Base-by-base conservation (phyloP, 2,888 invertebrate genomes). In the Odontocolon sp. region DNA sequence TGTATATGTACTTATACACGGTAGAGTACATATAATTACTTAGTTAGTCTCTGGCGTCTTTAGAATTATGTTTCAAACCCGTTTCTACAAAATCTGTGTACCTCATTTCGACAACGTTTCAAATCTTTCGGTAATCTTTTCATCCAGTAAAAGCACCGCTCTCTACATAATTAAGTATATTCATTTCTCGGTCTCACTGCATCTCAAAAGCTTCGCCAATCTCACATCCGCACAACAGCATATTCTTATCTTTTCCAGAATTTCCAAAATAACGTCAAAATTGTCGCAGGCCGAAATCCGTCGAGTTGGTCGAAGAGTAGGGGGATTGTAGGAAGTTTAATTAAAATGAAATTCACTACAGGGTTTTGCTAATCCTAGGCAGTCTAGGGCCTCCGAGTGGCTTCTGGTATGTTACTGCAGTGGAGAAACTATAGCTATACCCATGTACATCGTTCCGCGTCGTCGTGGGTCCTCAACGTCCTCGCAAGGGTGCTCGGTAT, bases 281-380 rank as follows among this genome's bases (percentile, higher is more conserved):
- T 52, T 67, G 40, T 36, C 28, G 40, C 45, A 47, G 70, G 54
- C 61, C 50, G 45, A 40, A 61, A 57, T 50, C 59, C 50, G 26
- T 36, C 28, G 64, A 63, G 47, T 73, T 66, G n/a, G n/a, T n/a
- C n/a, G n/a, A n/a, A n/a, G n/a, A n/a, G 38, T 36, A 52, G 31
- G 18, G 11, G 45, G 52, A 38, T 40, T 52, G 66, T 21, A 72
- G 56, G 54, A 84, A 84, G 85, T 88, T 88, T 87, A 86, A 88
- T 88, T 88, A 88, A 88, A 88, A 86, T 88, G 86, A 83, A 85
- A 88, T 87, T 87, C 85, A 78, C 68, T 71, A 67, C 64, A 64
- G 80, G 85, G 83, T 83, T 87, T 84, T 82, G 80, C 84, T 87
- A 87, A 87, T 87, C 87, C 83, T 54, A 74, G 54, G 63, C 57